Evolutionary conservation across 1,140 invertebrate genomes (phyloP).

Genomic region (Zaprionus ghesquierei): DNA sequence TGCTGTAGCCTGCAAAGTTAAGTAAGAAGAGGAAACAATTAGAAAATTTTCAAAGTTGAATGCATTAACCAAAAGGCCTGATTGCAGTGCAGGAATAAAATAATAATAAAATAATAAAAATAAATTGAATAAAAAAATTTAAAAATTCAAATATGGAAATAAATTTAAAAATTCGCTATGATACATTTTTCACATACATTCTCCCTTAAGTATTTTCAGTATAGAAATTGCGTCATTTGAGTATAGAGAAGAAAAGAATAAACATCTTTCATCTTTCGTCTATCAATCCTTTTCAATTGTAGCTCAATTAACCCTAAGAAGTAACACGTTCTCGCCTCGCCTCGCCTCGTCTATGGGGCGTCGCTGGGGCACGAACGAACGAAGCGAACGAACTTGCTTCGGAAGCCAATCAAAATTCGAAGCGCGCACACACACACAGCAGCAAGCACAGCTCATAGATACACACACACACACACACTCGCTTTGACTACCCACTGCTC

Average conservation of each 20-base stretch:
- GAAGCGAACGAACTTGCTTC: conserved; percentile 46
- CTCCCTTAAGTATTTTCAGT: too few relatives aligned
- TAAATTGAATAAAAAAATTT: too few relatives aligned
- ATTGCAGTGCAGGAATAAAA: too few relatives aligned
- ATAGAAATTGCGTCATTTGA: background rate
- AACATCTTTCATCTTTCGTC: background rate
- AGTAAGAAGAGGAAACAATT: background rate
- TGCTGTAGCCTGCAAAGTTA: conserved; percentile 58
- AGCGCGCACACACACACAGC: conserved; percentile 53
- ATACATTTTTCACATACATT: too few relatives aligned
- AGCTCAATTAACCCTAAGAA: background rate
- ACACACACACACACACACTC: conserved; percentile 22
- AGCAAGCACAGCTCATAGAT: conserved; percentile 22
- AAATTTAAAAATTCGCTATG: background rate
- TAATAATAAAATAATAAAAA: too few relatives aligned
- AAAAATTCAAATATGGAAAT: background rate
- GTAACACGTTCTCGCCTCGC: background rate
- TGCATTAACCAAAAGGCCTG: too few relatives aligned
- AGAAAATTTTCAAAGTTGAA: too few relatives aligned
- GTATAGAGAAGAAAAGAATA: background rate
- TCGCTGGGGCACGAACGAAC: conserved; percentile 18
- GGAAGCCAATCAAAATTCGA: conserved; percentile 77
- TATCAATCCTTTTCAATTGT: background rate
- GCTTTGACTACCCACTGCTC: conserved; percentile 10
- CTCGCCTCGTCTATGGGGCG: conserved; percentile 27